Conservation (phyloP, 2,888 invertebrate species). For the Rotaria magnacalcarata region DNA sequence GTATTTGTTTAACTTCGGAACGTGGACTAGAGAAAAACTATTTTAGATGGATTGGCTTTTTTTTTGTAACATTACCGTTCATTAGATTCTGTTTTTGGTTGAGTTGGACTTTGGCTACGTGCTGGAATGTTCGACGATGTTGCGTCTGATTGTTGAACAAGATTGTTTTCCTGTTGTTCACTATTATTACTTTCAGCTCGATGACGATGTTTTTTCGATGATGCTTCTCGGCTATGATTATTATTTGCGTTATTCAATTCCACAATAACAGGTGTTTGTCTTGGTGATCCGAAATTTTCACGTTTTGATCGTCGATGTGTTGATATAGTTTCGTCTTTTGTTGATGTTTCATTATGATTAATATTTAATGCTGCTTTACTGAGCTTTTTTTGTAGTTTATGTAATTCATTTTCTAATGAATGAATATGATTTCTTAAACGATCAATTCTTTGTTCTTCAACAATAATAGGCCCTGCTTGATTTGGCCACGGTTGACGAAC, state of each 20-base stretch:
- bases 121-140: background rate
- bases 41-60: background rate
- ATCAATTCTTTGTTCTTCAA: background rate
- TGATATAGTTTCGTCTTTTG: background rate
- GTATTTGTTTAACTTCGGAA: background rate
- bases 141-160: no score
- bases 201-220: background rate
- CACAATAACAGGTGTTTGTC: constrained; percentile 12
- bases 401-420: background rate
- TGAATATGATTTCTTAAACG: background rate
- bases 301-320: background rate
- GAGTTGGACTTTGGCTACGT: background rate
- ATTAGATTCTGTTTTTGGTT: background rate
- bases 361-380: background rate
- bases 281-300: background rate
- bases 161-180: background rate
- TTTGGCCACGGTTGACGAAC: background rate
- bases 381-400: background rate
- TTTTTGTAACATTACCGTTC: background rate
- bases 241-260: background rate
- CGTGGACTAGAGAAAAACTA: background rate
- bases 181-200: background rate
- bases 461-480: no score
- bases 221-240: background rate
- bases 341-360: background rate